phyloP scores from a whole-genome alignment of 2,797 vertebrate genomes.

The Lacerta agilis region DNA sequence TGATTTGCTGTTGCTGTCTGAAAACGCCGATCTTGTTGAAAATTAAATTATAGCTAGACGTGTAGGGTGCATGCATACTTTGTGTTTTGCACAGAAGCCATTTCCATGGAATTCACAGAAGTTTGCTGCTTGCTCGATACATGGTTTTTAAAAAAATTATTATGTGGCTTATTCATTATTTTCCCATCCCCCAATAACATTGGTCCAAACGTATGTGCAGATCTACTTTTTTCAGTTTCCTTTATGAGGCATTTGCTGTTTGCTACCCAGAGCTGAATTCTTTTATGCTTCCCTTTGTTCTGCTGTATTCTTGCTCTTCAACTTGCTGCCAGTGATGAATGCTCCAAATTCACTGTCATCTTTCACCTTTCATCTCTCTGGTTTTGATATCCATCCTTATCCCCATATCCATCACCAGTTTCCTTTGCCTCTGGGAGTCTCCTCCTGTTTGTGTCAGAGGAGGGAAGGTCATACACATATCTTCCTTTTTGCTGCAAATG shows the following conservation, averaged over 20 bases:
- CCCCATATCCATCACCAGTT: neutral
- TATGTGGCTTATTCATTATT: conserved; percentile 17
- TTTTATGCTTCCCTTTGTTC: neutral
- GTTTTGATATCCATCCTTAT: neutral
- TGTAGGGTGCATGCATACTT: neutral
- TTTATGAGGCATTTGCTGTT: neutral
- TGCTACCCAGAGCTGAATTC: neutral
- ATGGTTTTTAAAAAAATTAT: conserved; percentile 26
- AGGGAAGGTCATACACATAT: neutral
- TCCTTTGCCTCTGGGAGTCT: neutral
- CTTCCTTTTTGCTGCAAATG: neutral
- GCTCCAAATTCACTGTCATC: neutral
- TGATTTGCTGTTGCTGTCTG: neutral
- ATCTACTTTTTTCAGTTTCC: neutral
- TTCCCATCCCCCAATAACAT: neutral
- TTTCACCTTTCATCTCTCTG: neutral
- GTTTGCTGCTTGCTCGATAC: conserved; percentile 23
- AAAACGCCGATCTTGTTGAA: neutral
- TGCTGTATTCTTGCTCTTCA: neutral
- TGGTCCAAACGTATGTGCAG: neutral
- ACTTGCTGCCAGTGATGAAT: neutral
- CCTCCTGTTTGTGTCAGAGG: no score
- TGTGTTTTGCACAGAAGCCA: neutral
- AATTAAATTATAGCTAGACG: conserved; percentile 13
- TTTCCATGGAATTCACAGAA: neutral